phyloP scores from a whole-genome alignment of 2,113 vertebrate species.

The Tretioscincus oriximinensis region DNA sequence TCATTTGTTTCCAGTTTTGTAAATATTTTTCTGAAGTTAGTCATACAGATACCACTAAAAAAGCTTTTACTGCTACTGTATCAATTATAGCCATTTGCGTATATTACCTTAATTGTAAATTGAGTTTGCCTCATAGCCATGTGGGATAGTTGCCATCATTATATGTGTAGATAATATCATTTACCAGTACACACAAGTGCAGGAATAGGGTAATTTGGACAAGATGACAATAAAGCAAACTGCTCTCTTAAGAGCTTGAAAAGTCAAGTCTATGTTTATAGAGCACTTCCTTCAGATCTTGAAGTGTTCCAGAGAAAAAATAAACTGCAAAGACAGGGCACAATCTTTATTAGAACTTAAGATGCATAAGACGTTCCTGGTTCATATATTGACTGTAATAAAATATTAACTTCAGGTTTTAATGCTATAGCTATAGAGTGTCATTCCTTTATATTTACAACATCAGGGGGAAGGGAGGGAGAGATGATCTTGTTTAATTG shows the following conservation, averaged over 20 bases:
- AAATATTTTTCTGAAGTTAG: slow-evolving; percentile 13
- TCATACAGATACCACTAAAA: background rate
- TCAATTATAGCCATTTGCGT: background rate
- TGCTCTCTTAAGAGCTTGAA: slow-evolving; percentile 1
- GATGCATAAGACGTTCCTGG: background rate
- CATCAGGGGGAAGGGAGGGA: no score
- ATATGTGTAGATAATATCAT: background rate
- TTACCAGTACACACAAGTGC: background rate
- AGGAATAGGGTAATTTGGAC: background rate
- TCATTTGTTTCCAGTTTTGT: background rate
- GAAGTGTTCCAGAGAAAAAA: background rate
- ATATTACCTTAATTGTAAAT: background rate
- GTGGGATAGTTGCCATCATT: background rate
- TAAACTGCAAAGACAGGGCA: background rate
- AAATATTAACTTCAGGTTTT: no score
- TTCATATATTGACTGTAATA: background rate
- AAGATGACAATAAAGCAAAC: background rate
- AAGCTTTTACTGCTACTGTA: slow-evolving; percentile 3
- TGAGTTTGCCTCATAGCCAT: background rate
- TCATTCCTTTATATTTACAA: no score
- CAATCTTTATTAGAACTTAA: background rate
- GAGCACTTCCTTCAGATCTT: background rate
- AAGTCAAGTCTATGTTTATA: background rate
- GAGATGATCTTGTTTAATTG: no score
- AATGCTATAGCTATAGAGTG: no score